These are phyloP conservation scores for Xenopus petersii DNA, from an alignment of 2,797 vertebrate species.

Conservation along the genomic window DNA sequence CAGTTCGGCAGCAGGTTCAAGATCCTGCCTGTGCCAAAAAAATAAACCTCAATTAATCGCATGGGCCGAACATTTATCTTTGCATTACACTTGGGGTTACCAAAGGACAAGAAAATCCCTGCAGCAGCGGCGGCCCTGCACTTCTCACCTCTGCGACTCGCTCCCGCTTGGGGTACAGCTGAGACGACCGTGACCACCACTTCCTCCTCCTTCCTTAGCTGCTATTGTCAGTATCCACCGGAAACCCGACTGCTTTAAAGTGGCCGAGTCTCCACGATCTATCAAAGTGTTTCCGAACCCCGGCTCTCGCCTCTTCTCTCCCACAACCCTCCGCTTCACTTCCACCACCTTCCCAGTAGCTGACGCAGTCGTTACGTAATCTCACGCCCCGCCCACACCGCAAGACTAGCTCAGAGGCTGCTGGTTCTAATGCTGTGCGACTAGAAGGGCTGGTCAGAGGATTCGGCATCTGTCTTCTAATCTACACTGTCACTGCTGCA, in stretches of 20 bases:
- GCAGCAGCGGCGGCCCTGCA: neutral
- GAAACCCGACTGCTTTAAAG: neutral
- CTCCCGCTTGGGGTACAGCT: too few relatives aligned
- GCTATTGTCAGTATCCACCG: neutral
- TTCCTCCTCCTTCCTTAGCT: neutral
- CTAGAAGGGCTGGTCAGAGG: too few relatives aligned
- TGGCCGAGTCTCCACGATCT: neutral
- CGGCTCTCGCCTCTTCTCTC: conserved; percentile 5
- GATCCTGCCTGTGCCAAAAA: too few relatives aligned
- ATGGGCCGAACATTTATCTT: too few relatives aligned
- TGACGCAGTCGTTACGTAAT: conserved; percentile 4
- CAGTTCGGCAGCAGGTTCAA: too few relatives aligned
- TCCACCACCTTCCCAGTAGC: neutral
- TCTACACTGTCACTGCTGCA: too few relatives aligned
- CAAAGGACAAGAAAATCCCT: neutral
- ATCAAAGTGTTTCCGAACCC: neutral
- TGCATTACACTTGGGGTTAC: neutral
- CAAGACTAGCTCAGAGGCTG: neutral
- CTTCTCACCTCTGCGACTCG: conserved; percentile 3
- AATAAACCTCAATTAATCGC: too few relatives aligned
- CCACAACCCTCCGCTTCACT: conserved; percentile 3
- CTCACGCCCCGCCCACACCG: neutral
- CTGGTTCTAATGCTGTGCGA: too few relatives aligned
- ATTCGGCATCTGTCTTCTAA: too few relatives aligned
- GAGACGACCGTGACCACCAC: conserved; percentile 3